Conservation (phyloP, 2,797 vertebrate species). For the Cetoscarus ocellatus region DNA sequence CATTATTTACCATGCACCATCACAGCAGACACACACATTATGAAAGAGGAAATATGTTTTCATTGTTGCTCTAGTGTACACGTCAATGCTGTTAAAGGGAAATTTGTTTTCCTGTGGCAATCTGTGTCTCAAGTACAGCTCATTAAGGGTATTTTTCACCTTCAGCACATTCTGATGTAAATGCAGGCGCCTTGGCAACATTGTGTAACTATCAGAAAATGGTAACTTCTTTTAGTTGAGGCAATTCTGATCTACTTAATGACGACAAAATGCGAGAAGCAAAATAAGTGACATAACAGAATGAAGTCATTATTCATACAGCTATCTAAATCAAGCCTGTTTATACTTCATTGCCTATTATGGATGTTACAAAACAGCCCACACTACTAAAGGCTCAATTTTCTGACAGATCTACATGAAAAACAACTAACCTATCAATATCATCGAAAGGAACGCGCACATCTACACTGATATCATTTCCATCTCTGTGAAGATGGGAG, state of each 20-base stretch:
- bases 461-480: conserved; percentile 60
- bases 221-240: conserved; percentile 33
- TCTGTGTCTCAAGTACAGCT: conserved; percentile 48
- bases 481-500: conserved; percentile 65
- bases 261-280: conserved; percentile 39
- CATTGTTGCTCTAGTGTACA: conserved; percentile 49
- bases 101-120: conserved; percentile 58
- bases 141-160: conserved; percentile 59
- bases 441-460: conserved; percentile 43
- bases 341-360: conserved; percentile 35
- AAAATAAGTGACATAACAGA: conserved; percentile 42
- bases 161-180: conserved; percentile 53
- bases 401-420: conserved; percentile 28
- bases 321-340: conserved; percentile 24
- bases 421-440: conserved; percentile 72
- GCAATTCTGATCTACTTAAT: conserved; percentile 42
- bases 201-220: conserved; percentile 42
- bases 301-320: conserved; percentile 17
- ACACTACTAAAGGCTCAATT: conserved; percentile 49
- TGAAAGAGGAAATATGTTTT: conserved; percentile 63
- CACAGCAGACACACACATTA: conserved; percentile 54
- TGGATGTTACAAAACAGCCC: conserved; percentile 43
- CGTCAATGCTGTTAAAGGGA: conserved; percentile 53
- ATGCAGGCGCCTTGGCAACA: conserved; percentile 47
- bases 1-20: conserved; percentile 75